Base-by-base conservation (phyloP, 1,140 invertebrate genomes). In the Papilio glaucus region DNA sequence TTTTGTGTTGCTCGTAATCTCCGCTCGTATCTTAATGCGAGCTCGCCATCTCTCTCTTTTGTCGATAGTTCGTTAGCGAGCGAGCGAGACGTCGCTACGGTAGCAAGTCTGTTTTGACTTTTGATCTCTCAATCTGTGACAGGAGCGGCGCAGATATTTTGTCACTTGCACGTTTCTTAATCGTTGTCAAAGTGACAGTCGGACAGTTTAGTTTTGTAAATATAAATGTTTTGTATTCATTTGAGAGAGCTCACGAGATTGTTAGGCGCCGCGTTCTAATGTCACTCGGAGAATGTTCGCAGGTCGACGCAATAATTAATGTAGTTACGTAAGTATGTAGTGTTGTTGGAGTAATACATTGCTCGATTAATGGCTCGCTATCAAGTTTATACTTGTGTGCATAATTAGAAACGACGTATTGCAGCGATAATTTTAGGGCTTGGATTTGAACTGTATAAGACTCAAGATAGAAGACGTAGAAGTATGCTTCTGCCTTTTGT, bases 101-200 rank as follows among this genome's bases (percentile, higher is more conserved):
- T 73, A 74, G 75, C 76, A 45, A 38, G 39, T 42, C 38, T 81
- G 75, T 84, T 86, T 81, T 86, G 84, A 83, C 79, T 81, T 83
- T 75, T 86, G 84, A 87, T 86, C 78, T 79, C 75, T 87, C 85
- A 87, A 87, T 88, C 83, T 75, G 70, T 75, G 77, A 76, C 77
- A 77, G 74, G 80, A 49, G 41, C 74, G 75, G 71, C 72, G 76
- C 77, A 78, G 70, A 75, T 80, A 79, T 80, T 86, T 83, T 86
- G 85, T 87, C 80, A 82, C 77, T 83, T 77, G 77, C 76, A 81
- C 80, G 84, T 85, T 86, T 85, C 82, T 84, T 85, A 87, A 88
- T 89, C 85, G 81, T 75, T 77, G 24, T 74, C 60, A 72, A 79
- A 81, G 70, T 90, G 88, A 89, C 88, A 86, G 83, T 77, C 72